A percentile compares a stretch with the other conserved stretches of the same genome.
Evolutionary conservation across 2,888 invertebrate genomes (phyloP).

Genomic region (Macaria notata): DNA sequence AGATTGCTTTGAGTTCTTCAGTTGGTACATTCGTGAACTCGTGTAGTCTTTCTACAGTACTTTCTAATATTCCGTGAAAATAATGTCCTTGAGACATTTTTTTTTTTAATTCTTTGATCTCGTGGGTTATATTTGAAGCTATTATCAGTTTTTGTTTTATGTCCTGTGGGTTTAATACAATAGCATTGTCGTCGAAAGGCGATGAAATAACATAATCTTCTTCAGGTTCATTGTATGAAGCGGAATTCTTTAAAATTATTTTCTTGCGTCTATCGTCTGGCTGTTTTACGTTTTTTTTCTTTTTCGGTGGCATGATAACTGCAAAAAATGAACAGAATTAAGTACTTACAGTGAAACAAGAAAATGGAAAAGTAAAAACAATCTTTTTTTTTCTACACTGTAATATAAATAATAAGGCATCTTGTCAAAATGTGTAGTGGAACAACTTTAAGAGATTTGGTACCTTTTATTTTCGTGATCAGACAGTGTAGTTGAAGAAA

Average conservation of each 20-base stretch:
- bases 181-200: background rate
- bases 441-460: too few relatives aligned
- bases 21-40: conserved; percentile 6
- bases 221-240: conserved; percentile 7
- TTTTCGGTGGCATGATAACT: conserved; percentile 12
- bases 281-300: background rate
- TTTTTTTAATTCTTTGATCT: conserved; percentile 6
- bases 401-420: too few relatives aligned
- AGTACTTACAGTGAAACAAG: too few relatives aligned
- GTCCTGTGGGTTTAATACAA: conserved; percentile 1
- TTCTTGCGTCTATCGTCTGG: background rate
- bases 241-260: conserved; percentile 2
- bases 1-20: conserved; percentile 5
- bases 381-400: too few relatives aligned
- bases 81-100: background rate
- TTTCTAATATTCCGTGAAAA: background rate
- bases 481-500: too few relatives aligned
- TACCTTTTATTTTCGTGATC: too few relatives aligned
- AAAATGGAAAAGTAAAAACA: too few relatives aligned
- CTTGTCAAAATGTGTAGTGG: too few relatives aligned
- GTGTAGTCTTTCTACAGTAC: background rate
- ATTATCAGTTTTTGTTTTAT: conserved; percentile 16
- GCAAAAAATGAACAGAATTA: conserved; percentile 3
- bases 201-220: conserved; percentile 1
- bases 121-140: conserved; percentile 3